phyloP scores from a whole-genome alignment of 1,140 invertebrate species.

The Nilaparvata lugens region DNA sequence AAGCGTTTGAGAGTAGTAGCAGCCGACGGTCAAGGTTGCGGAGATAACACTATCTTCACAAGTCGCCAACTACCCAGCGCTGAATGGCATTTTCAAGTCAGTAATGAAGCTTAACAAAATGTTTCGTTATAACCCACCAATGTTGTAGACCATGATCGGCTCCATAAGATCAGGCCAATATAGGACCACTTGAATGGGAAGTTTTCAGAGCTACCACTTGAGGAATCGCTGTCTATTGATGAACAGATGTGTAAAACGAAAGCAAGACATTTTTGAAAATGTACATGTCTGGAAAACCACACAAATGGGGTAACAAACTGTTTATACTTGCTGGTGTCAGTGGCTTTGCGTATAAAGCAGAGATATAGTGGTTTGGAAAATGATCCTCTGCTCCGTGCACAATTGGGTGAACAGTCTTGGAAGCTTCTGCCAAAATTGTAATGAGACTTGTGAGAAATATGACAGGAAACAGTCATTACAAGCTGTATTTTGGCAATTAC shows the following conservation, averaged over 20 bases:
- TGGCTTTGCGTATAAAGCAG: slow-evolving; percentile 25
- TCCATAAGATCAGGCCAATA: slow-evolving; percentile 15
- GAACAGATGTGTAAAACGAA: too few relatives aligned
- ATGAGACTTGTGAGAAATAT: slow-evolving; percentile 19
- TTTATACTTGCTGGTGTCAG: slow-evolving; percentile 19
- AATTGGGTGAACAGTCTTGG: slow-evolving; percentile 19
- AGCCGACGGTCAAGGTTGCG: too few relatives aligned
- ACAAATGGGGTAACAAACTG: slow-evolving; percentile 23
- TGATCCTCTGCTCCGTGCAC: slow-evolving; percentile 1
- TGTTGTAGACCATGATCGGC: slow-evolving; percentile 1
- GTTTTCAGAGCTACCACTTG: slow-evolving; percentile 5
- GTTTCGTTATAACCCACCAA: too few relatives aligned
- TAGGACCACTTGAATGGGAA: slow-evolving; percentile 6
- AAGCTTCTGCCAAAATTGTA: slow-evolving; percentile 21
- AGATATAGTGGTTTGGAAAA: slow-evolving; percentile 14
- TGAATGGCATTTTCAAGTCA: too few relatives aligned
- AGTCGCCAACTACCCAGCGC: too few relatives aligned
- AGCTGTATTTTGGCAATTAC: slow-evolving; percentile 27
- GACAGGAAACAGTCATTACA: slow-evolving; percentile 7
- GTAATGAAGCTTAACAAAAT: too few relatives aligned
- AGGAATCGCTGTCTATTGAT: slow-evolving; percentile 13
- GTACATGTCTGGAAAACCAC: slow-evolving; percentile 26
- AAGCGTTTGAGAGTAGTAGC: too few relatives aligned
- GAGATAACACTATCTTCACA: too few relatives aligned
- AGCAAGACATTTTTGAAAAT: slow-evolving; percentile 16